These are phyloP conservation scores for Datnioides undecimradiatus DNA, from an alignment of 2,113 vertebrate genomes.

Conservation along the genomic window DNA sequence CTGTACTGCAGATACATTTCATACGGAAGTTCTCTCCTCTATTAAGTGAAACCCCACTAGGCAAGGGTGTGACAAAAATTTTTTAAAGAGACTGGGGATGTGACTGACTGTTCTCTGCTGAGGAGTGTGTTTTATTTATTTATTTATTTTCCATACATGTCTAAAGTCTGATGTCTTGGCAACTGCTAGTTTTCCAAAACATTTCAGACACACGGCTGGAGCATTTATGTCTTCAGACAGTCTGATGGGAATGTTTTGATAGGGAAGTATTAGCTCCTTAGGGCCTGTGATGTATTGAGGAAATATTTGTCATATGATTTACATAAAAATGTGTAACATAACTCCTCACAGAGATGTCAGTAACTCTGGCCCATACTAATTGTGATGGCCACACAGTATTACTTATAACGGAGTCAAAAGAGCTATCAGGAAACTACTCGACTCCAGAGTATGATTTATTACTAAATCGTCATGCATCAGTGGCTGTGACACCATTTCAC, in stretches of 20 bases:
- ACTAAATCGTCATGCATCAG: constrained; percentile 21
- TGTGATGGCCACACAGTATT: background rate
- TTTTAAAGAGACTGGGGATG: constrained; percentile 34
- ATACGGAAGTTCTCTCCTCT: constrained; percentile 55
- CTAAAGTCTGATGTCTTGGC: constrained; percentile 50
- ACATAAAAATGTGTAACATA: constrained; percentile 39
- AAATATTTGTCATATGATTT: constrained; percentile 48
- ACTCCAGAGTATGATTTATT: constrained; percentile 8
- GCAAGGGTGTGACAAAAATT: constrained; percentile 48
- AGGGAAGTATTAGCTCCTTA: constrained; percentile 32
- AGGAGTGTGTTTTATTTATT: constrained; percentile 45
- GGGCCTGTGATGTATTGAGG: constrained; percentile 4
- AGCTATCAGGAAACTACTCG: constrained; percentile 18
- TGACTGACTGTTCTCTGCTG: constrained; percentile 30
- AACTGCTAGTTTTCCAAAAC: constrained; percentile 62
- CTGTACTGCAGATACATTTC: constrained; percentile 67
- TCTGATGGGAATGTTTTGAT: constrained; percentile 54
- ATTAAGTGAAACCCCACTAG: constrained; percentile 50
- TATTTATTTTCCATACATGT: constrained; percentile 40
- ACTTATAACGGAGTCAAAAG: constrained; percentile 23
- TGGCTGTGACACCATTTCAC: constrained; percentile 38
- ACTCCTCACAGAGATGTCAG: background rate
- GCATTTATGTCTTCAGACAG: constrained; percentile 49
- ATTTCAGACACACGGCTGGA: constrained; percentile 44
- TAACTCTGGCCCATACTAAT: background rate